phyloP scores from a whole-genome alignment of 1,140 invertebrate species.

The Platorchestia sp. region DNA sequence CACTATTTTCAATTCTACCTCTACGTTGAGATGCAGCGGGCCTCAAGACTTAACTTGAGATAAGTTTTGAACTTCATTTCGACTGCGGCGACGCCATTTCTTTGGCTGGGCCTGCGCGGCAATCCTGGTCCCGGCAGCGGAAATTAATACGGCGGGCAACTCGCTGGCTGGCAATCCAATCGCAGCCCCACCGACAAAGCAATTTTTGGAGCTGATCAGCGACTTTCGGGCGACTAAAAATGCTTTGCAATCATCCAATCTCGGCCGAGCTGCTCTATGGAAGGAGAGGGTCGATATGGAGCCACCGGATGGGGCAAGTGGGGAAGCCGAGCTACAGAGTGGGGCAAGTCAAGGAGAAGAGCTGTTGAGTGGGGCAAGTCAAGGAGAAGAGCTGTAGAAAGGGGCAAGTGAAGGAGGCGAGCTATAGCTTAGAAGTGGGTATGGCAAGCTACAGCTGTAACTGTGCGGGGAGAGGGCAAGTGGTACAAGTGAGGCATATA shows the following conservation, averaged over 20 bases:
- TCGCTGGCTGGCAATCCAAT: conserved; percentile 44
- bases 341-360: not conserved
- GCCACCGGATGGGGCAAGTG: not conserved
- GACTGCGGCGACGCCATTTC: not conserved
- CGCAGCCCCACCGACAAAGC: not conserved
- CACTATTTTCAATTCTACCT: not conserved
- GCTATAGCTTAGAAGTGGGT: not conserved
- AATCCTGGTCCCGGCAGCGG: conserved; percentile 11
- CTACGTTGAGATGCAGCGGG: not conserved
- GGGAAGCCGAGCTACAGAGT: not conserved
- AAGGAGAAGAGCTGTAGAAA: not conserved
- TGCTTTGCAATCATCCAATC: conserved; percentile 52
- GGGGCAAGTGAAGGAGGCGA: not conserved
- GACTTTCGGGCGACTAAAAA: conserved; percentile 49
- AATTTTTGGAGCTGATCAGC: conserved; percentile 55
- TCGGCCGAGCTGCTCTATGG: not conserved
- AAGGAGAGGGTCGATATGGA: not conserved
- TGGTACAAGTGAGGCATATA: too few species aligned
- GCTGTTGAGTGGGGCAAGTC: not conserved
- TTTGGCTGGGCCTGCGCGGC: not conserved
- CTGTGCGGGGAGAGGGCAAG: too few species aligned
- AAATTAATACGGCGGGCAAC: conserved; percentile 44
- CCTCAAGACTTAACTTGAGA: not conserved
- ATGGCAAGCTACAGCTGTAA: not conserved
- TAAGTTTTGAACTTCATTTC: conserved; percentile 12